A percentile compares a stretch with the other conserved stretches of the same genome.
Evolutionary conservation across 2,797 vertebrate species (phyloP).

Genomic region (Pyrocephalus nanus): DNA sequence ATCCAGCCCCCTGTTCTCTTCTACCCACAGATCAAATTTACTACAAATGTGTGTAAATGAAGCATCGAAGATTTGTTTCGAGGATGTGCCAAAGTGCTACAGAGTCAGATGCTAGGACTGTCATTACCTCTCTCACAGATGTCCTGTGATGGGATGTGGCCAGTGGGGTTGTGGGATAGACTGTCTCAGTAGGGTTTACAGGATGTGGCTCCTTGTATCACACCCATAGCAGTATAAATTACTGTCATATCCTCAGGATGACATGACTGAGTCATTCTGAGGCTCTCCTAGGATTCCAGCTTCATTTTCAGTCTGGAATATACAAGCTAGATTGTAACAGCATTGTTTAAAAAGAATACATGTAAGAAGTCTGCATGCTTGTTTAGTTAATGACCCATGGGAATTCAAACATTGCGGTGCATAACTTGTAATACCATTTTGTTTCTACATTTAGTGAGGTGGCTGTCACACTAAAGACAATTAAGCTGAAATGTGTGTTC

Average conservation of each 20-base stretch:
- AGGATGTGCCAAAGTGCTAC: background rate
- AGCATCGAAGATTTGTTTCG: background rate
- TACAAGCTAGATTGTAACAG: background rate
- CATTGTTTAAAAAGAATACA: background rate
- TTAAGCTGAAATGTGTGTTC: background rate
- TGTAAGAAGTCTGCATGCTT: background rate
- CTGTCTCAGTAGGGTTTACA: background rate
- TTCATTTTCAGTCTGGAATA: background rate
- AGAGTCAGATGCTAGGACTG: background rate
- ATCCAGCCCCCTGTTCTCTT: background rate
- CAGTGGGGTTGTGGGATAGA: background rate
- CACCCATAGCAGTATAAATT: background rate
- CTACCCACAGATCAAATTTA: background rate
- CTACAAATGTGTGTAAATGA: background rate
- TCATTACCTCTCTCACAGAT: background rate
- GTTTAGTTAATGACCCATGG: background rate
- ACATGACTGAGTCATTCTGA: constrained; percentile 2
- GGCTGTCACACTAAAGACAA: background rate
- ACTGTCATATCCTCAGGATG: constrained; percentile 21
- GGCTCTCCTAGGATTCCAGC: constrained; percentile 11
- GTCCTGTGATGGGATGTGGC: background rate
- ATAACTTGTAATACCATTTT: background rate
- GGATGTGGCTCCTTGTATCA: constrained; percentile 12
- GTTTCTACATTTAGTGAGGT: background rate
- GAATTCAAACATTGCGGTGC: background rate